A percentile compares a stretch with the other conserved stretches of the same genome.
phyloP scores from a whole-genome alignment of 2,113 vertebrate genomes.

The Bubo bubo region DNA sequence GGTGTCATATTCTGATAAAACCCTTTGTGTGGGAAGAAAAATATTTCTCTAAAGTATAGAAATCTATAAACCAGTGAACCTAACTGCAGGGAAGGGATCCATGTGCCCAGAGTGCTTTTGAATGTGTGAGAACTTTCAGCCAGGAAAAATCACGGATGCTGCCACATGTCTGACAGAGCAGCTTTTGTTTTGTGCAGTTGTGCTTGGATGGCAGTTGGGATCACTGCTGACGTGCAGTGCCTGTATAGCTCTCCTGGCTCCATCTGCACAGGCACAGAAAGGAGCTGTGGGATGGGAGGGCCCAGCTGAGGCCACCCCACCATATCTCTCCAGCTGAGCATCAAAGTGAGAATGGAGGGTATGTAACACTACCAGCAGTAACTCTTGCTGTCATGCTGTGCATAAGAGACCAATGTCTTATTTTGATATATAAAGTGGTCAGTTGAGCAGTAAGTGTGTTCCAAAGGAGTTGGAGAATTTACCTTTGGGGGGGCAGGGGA shows the following conservation, averaged over 20 bases:
- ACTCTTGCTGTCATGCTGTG: neutral
- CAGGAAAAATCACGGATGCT: neutral
- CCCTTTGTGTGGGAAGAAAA: neutral
- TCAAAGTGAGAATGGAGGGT: too few species aligned
- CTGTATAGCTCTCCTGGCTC: neutral
- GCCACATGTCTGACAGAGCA: neutral
- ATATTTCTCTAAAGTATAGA: neutral
- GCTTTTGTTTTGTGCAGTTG: neutral
- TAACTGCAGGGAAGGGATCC: neutral
- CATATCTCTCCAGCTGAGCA: fast-evolving
- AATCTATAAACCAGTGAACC: neutral
- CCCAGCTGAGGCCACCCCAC: neutral
- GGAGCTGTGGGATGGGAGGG: neutral
- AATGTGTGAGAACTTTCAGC: neutral
- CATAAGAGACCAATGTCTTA: fast-evolving
- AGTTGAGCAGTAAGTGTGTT: neutral
- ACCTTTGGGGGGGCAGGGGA: neutral
- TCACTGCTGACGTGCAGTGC: fast-evolving
- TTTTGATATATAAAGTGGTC: neutral
- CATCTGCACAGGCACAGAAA: neutral
- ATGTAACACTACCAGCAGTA: neutral
- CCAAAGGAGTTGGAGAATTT: neutral
- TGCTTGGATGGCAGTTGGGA: neutral
- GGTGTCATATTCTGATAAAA: neutral
- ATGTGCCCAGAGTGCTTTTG: neutral